phyloP scores from a whole-genome alignment of 2,888 invertebrate genomes.

The Lithophane semibrunnea region DNA sequence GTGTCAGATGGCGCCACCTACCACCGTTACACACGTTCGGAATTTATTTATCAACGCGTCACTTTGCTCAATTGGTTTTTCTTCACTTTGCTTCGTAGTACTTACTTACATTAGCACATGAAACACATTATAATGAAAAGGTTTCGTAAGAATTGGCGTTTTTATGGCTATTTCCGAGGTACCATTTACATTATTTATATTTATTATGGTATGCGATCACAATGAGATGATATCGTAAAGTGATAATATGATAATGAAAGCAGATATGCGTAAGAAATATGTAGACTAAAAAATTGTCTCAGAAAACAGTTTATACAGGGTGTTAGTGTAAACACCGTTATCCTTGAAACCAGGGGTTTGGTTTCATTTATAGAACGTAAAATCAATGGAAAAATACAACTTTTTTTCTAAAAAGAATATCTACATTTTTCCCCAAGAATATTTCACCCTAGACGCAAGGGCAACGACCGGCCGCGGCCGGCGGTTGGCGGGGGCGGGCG shows the following conservation, averaged over 20 bases:
- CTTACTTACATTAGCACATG: slow-evolving; percentile 30
- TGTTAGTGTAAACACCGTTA: no score
- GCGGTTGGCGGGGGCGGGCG: no score
- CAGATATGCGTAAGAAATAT: slow-evolving; percentile 19
- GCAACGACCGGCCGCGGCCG: no score
- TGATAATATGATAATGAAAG: slow-evolving; percentile 31
- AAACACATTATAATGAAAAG: slow-evolving; percentile 39
- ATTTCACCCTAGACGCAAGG: no score
- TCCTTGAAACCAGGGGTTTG: no score
- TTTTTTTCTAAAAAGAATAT: no score
- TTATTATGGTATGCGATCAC: slow-evolving; percentile 23
- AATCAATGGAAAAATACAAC: no score
- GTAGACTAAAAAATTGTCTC: slow-evolving; percentile 3
- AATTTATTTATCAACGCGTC: slow-evolving; percentile 28
- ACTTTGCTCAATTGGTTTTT: slow-evolving; percentile 36
- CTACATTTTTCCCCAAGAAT: no score
- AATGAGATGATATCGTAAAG: slow-evolving; percentile 31
- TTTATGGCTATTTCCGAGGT: slow-evolving; percentile 17
- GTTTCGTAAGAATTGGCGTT: slow-evolving; percentile 36
- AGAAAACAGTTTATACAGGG: slow-evolving; percentile 35
- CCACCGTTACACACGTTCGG: slow-evolving; percentile 20
- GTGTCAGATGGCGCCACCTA: slow-evolving; percentile 41
- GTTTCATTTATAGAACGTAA: no score
- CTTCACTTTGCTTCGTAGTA: slow-evolving; percentile 18
- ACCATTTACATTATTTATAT: slow-evolving; percentile 30